Percentiles rank a stretch among this genome's conserved stretches.
These are phyloP conservation scores for Noctua janthina DNA, from an alignment of 2,888 invertebrate genomes.

Conservation along the genomic window DNA sequence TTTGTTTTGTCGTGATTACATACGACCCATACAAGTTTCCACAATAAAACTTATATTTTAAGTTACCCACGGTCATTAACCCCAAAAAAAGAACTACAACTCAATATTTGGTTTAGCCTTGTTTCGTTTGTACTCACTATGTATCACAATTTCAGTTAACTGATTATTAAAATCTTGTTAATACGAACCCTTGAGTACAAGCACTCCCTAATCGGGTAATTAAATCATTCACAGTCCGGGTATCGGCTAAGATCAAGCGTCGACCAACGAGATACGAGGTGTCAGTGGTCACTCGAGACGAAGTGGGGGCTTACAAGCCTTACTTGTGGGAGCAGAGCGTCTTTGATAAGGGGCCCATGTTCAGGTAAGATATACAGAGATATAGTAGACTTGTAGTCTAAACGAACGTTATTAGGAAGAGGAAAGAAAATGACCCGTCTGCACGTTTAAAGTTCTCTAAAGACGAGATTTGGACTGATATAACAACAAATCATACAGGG, in stretches of 20 bases:
- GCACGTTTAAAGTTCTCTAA: neutral
- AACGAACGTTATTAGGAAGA: neutral
- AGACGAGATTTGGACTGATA: neutral
- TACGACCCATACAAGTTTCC: neutral
- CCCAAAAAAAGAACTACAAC: neutral
- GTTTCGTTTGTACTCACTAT: neutral
- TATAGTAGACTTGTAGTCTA: neutral
- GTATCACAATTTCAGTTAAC: neutral
- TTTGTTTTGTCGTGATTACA: neutral
- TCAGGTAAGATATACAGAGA: constrained; percentile 90
- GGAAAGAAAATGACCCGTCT: neutral
- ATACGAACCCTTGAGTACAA: neutral
- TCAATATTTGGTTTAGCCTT: neutral
- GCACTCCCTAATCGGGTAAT: constrained; percentile 19
- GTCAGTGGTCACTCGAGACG: constrained; percentile 97
- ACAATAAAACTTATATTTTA: neutral
- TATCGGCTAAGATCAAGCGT: constrained; percentile 96
- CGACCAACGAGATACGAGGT: constrained; percentile 97
- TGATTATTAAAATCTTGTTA: neutral
- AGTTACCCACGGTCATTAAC: neutral
- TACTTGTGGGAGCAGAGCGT: constrained; percentile 98
- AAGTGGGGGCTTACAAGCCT: constrained; percentile 98
- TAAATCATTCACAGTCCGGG: constrained; percentile 92
- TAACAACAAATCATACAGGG: neutral
- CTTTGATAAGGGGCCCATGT: constrained; percentile 98